Evolutionary conservation across 1,140 invertebrate species (phyloP).

Genomic region (Lerema accius): DNA sequence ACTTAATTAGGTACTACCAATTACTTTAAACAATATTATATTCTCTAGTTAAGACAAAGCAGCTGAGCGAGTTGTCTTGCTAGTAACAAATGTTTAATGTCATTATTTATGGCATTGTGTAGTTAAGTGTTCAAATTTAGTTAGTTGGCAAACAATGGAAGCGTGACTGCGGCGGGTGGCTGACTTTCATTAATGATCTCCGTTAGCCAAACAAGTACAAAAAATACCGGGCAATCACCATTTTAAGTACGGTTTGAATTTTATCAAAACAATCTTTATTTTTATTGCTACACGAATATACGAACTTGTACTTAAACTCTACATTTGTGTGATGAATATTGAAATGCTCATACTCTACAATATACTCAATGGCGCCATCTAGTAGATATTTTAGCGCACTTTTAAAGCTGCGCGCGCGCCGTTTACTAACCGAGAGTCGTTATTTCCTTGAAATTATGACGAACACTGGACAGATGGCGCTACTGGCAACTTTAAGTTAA

Average conservation of each 20-base stretch:
- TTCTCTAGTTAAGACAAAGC: slow-evolving; percentile 9
- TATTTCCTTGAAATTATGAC: slow-evolving; percentile 5
- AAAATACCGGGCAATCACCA: slow-evolving; percentile 41
- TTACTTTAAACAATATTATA: no score
- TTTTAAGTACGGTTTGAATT: slow-evolving; percentile 52
- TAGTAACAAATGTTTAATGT: slow-evolving; percentile 27
- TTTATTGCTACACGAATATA: not conserved
- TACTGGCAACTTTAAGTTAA: no score
- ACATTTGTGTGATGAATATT: no score
- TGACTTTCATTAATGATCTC: slow-evolving; percentile 57
- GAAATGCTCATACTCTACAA: not conserved
- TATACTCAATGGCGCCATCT: slow-evolving; percentile 38
- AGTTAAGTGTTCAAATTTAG: slow-evolving; percentile 59
- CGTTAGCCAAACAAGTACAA: slow-evolving; percentile 45
- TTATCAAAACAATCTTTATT: slow-evolving; percentile 1
- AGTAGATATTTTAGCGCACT: slow-evolving; percentile 4
- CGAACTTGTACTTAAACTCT: not conserved
- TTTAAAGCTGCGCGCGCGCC: slow-evolving; percentile 8
- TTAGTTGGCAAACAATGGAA: slow-evolving; percentile 59
- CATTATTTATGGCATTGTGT: slow-evolving; percentile 43
- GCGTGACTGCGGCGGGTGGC: slow-evolving; percentile 52
- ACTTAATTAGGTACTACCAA: no score
- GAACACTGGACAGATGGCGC: slow-evolving; percentile 36
- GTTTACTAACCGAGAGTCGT: not conserved
- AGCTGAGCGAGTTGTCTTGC: slow-evolving; percentile 7